These are phyloP conservation scores for Euglossa dilemma DNA, from an alignment of 1,140 invertebrate genomes.

Conservation along the genomic window DNA sequence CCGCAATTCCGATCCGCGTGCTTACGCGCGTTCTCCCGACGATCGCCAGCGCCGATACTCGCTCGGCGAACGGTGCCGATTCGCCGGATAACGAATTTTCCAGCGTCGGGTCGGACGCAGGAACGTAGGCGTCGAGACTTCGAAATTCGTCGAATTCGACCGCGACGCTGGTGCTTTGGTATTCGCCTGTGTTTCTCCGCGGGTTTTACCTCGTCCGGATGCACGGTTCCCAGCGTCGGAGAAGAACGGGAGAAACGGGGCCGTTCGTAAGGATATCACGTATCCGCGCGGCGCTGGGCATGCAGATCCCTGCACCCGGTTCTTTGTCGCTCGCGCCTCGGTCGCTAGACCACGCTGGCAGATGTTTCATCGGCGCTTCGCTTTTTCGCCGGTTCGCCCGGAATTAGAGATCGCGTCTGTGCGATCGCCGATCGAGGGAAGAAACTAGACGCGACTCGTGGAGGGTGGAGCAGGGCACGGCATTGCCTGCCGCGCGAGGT, in stretches of 20 bases:
- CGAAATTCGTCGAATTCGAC: slow-evolving; percentile 11
- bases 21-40: background rate
- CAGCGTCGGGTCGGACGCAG: no score
- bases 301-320: slow-evolving; percentile 53
- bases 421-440: background rate
- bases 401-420: background rate
- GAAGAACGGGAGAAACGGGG: slow-evolving; percentile 28
- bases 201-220: slow-evolving; percentile 36
- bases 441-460: no score
- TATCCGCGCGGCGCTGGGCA: slow-evolving; percentile 48
- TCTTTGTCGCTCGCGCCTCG: slow-evolving; percentile 5
- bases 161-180: slow-evolving; percentile 5
- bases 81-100: no score
- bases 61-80: no score
- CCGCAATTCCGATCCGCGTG: background rate
- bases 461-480: background rate
- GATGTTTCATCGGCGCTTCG: slow-evolving; percentile 16
- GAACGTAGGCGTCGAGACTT: no score
- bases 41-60: background rate
- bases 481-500: background rate
- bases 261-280: slow-evolving; percentile 62
- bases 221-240: slow-evolving; percentile 33
- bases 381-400: accelerated
- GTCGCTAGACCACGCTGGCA: background rate
- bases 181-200: slow-evolving; percentile 44